phyloP scores from a whole-genome alignment of 2,113 vertebrate genomes.

The human (Homo sapiens) region DNA sequence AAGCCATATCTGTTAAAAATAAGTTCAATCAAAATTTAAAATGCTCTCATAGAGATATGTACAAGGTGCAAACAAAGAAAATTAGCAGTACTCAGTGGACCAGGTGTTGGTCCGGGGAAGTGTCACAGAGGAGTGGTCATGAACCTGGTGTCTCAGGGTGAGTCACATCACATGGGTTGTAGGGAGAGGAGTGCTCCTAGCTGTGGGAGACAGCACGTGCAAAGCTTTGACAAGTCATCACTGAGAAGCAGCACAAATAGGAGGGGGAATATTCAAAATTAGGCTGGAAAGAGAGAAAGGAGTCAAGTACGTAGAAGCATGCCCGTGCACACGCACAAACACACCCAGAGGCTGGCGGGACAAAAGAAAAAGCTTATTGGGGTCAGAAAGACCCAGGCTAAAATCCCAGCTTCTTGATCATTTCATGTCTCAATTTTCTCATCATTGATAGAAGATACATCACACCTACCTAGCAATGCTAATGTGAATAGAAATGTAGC shows the following conservation, averaged over 20 bases:
- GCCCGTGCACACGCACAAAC: fast-evolving
- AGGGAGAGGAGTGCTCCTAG: background rate
- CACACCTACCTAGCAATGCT: background rate
- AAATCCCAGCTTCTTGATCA: background rate
- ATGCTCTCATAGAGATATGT: background rate
- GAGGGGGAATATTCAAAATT: background rate
- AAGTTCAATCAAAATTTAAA: background rate
- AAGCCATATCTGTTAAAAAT: background rate
- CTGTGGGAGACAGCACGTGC: background rate
- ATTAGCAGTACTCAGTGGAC: background rate
- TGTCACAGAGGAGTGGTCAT: no score
- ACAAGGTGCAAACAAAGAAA: background rate
- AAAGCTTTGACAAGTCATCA: background rate
- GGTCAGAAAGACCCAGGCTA: background rate
- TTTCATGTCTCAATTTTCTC: background rate
- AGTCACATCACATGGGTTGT: background rate
- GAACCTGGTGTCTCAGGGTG: background rate
- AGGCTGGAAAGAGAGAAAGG: background rate
- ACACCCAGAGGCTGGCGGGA: background rate
- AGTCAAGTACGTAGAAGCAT: background rate
- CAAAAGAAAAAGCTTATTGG: background rate
- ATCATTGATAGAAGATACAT: background rate
- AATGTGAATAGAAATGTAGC: background rate
- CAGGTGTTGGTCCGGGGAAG: background rate
- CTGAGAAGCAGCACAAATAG: background rate